Base-by-base conservation (phyloP, 2,113 vertebrate genomes). In the Hydrochoerus hydrochaeris region DNA sequence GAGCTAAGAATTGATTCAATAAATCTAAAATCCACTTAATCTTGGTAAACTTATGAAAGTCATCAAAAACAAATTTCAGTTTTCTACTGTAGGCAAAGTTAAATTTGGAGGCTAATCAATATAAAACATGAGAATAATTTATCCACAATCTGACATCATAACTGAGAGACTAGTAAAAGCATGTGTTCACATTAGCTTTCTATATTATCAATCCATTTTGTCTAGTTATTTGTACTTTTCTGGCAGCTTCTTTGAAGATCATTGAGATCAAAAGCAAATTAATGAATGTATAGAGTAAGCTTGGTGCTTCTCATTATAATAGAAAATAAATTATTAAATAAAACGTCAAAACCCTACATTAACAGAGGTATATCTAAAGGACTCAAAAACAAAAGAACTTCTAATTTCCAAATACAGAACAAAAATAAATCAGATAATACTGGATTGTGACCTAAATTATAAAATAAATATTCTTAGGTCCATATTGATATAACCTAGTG, bases 201-300 rank as follows among this genome's bases (percentile, higher is more conserved):
- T 87, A 84, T 77, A 54, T 6, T 32, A 75, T 58, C 85, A 89
- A 60, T 83, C 60, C 85, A 28, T 35, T 75, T 85, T 88, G 41
- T 38, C 13, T 91, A 28, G 12, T 89, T 35, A 91, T 71, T 49
- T 86, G 32, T 84, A 82, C 89, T 96, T 73, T 95, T 85, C 35
- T 92, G 89, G 13, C 3, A 96, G 9, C 13, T 52, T 94, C 69
- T 93, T 44, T 82, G n/a, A 91, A 75, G 52, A 97, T 85, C 24
- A 87, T 5, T 57, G 38, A 87, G 20, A 94, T 58, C 89, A 84
- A 85, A 96, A 95, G 38, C n/a, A 83, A 97, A 95, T 22, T 94
- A 22, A 24, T 67, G 10, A 60, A 91, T 89, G 54, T 63, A 22
- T 4, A 93, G 91, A 92, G 89, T 91, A 8, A 95, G 32, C 58